A percentile compares a stretch with the other conserved stretches of the same genome.
These are phyloP conservation scores for Perodicticus potto DNA, from an alignment of 2,797 vertebrate species.

Conservation along the genomic window DNA sequence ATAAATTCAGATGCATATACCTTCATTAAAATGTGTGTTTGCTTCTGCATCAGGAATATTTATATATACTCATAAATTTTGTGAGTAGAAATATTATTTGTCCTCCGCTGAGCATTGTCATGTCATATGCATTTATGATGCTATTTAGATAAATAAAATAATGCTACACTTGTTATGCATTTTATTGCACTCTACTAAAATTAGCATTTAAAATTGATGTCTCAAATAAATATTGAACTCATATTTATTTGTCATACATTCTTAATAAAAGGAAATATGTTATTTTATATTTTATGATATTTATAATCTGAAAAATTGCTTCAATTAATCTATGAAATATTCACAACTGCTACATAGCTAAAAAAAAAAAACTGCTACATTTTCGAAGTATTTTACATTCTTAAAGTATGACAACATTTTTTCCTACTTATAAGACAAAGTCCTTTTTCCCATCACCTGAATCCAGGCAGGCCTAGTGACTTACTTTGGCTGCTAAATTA, in stretches of 20 bases:
- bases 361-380: not conserved
- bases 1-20: slow-evolving; percentile 4
- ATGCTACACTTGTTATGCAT: slow-evolving; percentile 66
- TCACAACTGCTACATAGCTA: slow-evolving; percentile 41
- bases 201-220: slow-evolving; percentile 72
- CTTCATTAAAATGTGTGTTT: slow-evolving; percentile 24
- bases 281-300: slow-evolving; percentile 63
- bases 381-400: slow-evolving; percentile 58
- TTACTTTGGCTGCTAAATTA: not conserved
- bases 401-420: not conserved
- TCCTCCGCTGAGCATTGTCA: slow-evolving; percentile 65
- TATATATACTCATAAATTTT: slow-evolving; percentile 67
- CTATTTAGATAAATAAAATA: slow-evolving; percentile 78
- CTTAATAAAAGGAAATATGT: slow-evolving; percentile 66
- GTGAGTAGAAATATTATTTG: slow-evolving; percentile 55
- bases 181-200: slow-evolving; percentile 69
- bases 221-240: slow-evolving; percentile 65
- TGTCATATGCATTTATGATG: slow-evolving; percentile 74
- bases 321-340: slow-evolving; percentile 79
- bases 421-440: not conserved
- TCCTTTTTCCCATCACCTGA: not conserved
- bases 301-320: slow-evolving; percentile 77
- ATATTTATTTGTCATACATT: slow-evolving; percentile 71
- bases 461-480: not conserved
- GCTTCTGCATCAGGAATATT: slow-evolving; percentile 42